Conservation (phyloP, 2,797 vertebrate species). For the Crypturellus tataupa region DNA sequence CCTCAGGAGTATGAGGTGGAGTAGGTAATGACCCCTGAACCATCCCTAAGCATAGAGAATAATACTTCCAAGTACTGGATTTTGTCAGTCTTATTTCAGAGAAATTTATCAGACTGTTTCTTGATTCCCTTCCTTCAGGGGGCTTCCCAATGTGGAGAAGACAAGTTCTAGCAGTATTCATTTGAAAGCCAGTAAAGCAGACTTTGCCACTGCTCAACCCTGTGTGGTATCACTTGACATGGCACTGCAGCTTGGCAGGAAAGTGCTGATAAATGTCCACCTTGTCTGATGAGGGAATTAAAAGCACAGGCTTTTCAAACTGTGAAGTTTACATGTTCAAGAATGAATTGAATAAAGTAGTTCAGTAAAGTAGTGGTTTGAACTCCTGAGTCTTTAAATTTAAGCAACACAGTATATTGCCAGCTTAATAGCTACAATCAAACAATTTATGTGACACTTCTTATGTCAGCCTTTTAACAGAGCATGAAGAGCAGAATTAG, state of each 20-base stretch:
- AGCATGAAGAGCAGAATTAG: not conserved
- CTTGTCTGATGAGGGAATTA: not conserved
- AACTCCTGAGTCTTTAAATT: not conserved
- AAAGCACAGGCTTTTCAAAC: not conserved
- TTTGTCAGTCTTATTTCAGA: not conserved
- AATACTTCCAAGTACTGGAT: not conserved
- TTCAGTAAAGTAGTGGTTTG: not conserved
- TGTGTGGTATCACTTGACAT: not conserved
- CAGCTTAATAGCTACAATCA: not conserved
- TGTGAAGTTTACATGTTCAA: not conserved
- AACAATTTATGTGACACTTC: not conserved
- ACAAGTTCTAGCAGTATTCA: not conserved
- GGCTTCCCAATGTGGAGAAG: not conserved
- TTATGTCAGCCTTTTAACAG: not conserved
- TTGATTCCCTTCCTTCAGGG: not conserved
- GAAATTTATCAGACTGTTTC: not conserved
- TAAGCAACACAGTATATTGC: not conserved
- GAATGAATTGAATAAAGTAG: not conserved
- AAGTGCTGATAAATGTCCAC: not conserved
- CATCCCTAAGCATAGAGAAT: not conserved
- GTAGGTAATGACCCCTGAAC: not conserved
- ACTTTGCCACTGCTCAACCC: not conserved
- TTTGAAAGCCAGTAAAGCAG: not conserved
- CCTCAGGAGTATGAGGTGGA: not conserved
- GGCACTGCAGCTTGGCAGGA: not conserved